Evolutionary conservation across 2,113 vertebrate genomes (phyloP).

Genomic region (Serilophus lunatus): DNA sequence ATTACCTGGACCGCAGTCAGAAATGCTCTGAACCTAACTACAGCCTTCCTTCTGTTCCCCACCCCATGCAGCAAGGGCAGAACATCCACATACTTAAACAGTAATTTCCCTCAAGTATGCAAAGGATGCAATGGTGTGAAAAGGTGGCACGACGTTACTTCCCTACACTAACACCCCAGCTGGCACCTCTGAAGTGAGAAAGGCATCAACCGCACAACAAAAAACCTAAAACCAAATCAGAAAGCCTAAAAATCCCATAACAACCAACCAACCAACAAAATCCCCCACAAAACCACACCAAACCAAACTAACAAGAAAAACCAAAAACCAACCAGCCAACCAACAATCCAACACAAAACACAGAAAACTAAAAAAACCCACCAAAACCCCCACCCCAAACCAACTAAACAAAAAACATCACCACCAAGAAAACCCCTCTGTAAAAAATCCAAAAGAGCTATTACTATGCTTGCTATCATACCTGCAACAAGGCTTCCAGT

Average conservation of each 20-base stretch:
- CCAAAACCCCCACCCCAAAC: neutral
- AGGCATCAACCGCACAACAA: neutral
- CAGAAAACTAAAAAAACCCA: neutral
- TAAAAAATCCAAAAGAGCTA: neutral
- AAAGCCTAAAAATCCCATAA: neutral
- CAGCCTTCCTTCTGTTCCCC: neutral
- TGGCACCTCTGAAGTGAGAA: neutral
- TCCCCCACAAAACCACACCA: neutral
- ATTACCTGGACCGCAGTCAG: neutral
- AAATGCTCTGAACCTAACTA: neutral
- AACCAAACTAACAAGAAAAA: neutral
- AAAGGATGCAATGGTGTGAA: neutral
- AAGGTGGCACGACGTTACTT: neutral
- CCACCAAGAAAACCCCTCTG: neutral
- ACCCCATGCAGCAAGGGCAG: neutral
- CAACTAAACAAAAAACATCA: neutral
- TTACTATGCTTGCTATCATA: neutral
- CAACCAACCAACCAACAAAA: neutral
- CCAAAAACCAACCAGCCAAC: neutral
- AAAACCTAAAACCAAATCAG: neutral
- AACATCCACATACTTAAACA: neutral
- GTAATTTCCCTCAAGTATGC: neutral
- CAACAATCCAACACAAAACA: neutral
- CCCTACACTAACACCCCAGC: neutral
- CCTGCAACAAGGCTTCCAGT: neutral